Conservation (phyloP, 2,113 vertebrate species). For the Pyxicephalus adspersus region DNA sequence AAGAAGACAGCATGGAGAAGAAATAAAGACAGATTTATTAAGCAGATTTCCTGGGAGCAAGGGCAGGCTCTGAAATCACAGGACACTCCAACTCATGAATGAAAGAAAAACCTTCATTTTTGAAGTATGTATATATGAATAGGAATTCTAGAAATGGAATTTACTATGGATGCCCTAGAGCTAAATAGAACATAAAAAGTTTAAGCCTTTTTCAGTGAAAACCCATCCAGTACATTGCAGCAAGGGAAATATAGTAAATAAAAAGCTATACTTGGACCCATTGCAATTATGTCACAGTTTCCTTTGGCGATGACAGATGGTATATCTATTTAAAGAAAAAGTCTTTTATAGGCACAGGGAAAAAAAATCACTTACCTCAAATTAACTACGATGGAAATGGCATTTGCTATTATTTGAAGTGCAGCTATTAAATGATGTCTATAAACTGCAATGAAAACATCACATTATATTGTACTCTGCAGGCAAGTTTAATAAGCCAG, state of each 20-base stretch:
- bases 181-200: background rate
- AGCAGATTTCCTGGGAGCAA: too few species aligned
- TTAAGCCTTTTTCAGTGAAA: conserved; percentile 19
- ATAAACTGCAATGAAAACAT: background rate
- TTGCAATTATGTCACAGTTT: conserved; percentile 45
- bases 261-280: conserved; percentile 44
- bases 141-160: background rate
- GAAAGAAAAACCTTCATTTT: too few species aligned
- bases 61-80: too few species aligned
- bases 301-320: conserved; percentile 50
- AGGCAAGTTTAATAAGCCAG: too few species aligned
- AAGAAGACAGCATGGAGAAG: too few species aligned
- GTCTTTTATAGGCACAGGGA: conserved; percentile 16
- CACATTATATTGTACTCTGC: conserved; percentile 12
- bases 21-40: too few species aligned
- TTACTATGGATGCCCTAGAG: background rate
- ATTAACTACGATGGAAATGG: conserved; percentile 35
- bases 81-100: too few species aligned
- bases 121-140: too few species aligned
- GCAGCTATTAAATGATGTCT: conserved; percentile 39
- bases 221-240: conserved; percentile 3
- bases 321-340: conserved; percentile 48
- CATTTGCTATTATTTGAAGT: conserved; percentile 40
- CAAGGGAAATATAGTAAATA: conserved; percentile 42
- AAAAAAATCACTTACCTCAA: conserved; percentile 51